phyloP scores from a whole-genome alignment of 2,113 vertebrate species.

The Corvus cornix region DNA sequence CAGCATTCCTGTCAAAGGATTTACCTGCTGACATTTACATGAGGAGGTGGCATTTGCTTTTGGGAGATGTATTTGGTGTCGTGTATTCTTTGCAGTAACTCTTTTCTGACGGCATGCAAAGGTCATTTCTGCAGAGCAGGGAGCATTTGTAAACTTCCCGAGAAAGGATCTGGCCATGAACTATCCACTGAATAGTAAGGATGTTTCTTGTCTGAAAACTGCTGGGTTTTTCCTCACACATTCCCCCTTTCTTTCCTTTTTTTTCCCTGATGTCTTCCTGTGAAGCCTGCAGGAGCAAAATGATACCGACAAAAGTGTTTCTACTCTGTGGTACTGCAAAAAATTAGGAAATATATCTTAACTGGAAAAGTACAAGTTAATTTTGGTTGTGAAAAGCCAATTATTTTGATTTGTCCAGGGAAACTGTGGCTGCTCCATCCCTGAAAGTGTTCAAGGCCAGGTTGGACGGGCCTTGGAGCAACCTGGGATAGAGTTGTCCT shows the following conservation, averaged over 20 bases:
- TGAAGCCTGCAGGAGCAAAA: background rate
- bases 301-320: background rate
- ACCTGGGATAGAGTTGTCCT: accelerated
- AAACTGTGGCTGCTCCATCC: background rate
- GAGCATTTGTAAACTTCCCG: background rate
- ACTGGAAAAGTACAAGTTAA: background rate
- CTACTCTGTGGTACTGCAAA: background rate
- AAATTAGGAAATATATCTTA: background rate
- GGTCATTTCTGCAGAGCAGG: background rate
- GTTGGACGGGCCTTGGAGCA: background rate
- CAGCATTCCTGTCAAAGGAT: background rate
- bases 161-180: background rate
- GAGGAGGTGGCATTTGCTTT: conserved; percentile 21
- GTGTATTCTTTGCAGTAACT: background rate
- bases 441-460: background rate
- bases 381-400: background rate
- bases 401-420: background rate
- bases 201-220: background rate
- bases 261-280: accelerated
- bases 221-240: background rate
- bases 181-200: background rate
- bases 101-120: background rate
- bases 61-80: background rate
- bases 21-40: conserved; percentile 7
- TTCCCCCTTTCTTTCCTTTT: accelerated